Base-by-base conservation (phyloP, 2,797 vertebrate species). In the Argyrosomus regius region DNA sequence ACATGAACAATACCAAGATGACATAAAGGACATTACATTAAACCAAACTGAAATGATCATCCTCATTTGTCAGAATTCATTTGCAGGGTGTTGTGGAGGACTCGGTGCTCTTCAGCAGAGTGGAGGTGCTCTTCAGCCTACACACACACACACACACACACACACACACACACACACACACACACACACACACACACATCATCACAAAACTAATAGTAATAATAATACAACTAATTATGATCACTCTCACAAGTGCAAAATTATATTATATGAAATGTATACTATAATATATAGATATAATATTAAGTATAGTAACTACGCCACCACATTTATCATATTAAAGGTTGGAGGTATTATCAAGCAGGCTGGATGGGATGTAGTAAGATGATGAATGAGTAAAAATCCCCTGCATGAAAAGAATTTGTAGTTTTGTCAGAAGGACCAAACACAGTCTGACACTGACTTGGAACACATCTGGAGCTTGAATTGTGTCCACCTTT, bases 51-150 rank as follows among this genome's bases (percentile, higher is more conserved):
- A 12, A 59, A 39, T 39, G 11, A 31, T 41, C 4, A 43, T 31
- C 1, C 26, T 16, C 6, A 43, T 50, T 46, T 10, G 0, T 63
- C 6, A 31, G 9, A 0, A 26, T 60, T 35, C 46, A 81, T 67
- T 48, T 60, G 35, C 43, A 52, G 26, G 57, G 16, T 70, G 53
- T 10, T 52, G 41, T 45, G 11, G 56, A 54, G 11, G 73, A 75
- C 12, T 90, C 75, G 0, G 65, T 67, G 41, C 35, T 87, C 72
- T 83, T 77, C 70, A 93, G 24, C n/a, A 91, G 73, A 80, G 66
- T 73, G 17, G 87, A 88, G 17, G 70, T 86, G 61, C 58, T 86
- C 82, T 85, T 90, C 82, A 92, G 22, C 88, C 91, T 92, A 20
- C 1, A 35, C 54, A 69, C 5, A 73, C 22, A 81, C 35, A 87